Evolutionary conservation across 2,797 vertebrate genomes (phyloP).

Genomic region (Hippopotamyrus pictus): DNA sequence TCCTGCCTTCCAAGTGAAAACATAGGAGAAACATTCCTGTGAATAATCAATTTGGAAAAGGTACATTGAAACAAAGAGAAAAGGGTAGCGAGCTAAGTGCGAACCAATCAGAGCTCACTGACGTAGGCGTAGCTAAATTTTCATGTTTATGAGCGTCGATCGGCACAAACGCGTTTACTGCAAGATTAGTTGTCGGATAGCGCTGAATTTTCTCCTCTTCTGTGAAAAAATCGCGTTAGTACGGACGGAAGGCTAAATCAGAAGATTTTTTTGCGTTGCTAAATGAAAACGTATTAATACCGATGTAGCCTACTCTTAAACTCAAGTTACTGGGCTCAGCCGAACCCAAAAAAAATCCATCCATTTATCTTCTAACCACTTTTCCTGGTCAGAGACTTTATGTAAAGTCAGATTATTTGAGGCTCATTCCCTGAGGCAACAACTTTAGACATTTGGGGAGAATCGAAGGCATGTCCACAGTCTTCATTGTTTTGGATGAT

Average conservation of each 20-base stretch:
- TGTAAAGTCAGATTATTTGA: not conserved
- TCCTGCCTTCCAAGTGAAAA: not conserved
- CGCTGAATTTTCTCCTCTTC: not conserved
- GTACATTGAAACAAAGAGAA: not conserved
- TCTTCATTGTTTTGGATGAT: not conserved
- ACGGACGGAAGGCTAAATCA: too few species aligned
- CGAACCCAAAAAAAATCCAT: not conserved
- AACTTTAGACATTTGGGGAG: not conserved
- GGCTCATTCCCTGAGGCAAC: not conserved
- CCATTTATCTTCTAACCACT: not conserved
- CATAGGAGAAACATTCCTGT: not conserved
- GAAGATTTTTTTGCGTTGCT: not conserved
- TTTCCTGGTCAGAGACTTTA: not conserved
- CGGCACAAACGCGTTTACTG: not conserved
- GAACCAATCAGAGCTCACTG: not conserved
- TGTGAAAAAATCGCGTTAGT: too few species aligned
- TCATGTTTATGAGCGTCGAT: not conserved
- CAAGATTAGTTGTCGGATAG: not conserved
- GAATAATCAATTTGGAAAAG: not conserved
- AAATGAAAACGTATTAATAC: not conserved
- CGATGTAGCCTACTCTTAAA: not conserved
- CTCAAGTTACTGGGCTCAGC: not conserved
- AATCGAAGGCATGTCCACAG: not conserved
- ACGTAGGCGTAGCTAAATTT: not conserved
- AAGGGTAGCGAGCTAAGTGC: not conserved